phyloP scores from a whole-genome alignment of 2,888 invertebrate species.

The Gymnosoma rotundatum region DNA sequence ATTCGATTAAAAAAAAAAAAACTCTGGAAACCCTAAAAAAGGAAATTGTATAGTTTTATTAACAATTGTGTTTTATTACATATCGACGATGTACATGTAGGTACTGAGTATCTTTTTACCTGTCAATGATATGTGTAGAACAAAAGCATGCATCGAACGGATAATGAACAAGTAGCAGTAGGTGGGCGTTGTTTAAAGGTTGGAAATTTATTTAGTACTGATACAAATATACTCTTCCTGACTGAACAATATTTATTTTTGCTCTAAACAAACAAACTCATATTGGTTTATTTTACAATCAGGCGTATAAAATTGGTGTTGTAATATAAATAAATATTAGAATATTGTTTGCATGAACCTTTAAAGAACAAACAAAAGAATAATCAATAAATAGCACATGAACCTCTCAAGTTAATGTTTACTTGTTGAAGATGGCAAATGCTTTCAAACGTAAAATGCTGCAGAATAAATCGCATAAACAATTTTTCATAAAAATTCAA shows the following conservation, averaged over 20 bases:
- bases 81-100: not conserved
- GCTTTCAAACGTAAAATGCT: too few species aligned
- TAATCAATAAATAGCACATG: slow-evolving; percentile 9
- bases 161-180: slow-evolving; percentile 10
- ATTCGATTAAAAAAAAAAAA: too few species aligned
- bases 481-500: too few species aligned
- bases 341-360: not conserved
- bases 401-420: slow-evolving; percentile 15
- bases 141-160: not conserved
- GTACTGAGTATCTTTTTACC: slow-evolving; percentile 23
- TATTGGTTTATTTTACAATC: not conserved
- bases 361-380: slow-evolving; percentile 13
- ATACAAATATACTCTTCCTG: too few species aligned
- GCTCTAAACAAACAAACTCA: too few species aligned
- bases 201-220: slow-evolving; percentile 19
- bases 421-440: too few species aligned
- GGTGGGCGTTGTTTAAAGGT: slow-evolving; percentile 46
- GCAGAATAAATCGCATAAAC: too few species aligned
- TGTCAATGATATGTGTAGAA: slow-evolving; percentile 8
- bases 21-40: too few species aligned
- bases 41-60: not conserved
- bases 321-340: not conserved
- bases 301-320: slow-evolving; percentile 11
- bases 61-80: not conserved
- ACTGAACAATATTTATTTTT: too few species aligned